Conservation (phyloP, 2,113 vertebrate genomes). For the Neogobius melanostomus region DNA sequence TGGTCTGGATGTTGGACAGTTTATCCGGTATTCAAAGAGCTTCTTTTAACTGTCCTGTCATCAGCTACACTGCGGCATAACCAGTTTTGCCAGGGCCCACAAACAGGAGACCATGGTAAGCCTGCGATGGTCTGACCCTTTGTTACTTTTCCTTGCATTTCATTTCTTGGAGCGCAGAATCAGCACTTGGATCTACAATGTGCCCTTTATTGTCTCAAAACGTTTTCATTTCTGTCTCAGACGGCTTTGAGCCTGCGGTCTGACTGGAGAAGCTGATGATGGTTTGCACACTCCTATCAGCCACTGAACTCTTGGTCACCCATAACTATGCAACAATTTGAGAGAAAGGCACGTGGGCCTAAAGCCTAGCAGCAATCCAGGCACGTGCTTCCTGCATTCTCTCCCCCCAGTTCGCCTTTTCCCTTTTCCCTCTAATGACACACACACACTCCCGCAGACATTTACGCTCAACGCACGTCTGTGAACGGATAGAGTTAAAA, state of each 20-base stretch:
- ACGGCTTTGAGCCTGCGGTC: neutral
- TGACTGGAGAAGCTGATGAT: slow-evolving; percentile 15
- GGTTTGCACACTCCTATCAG: slow-evolving; percentile 24
- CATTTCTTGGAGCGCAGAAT: neutral
- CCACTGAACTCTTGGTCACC: slow-evolving; percentile 49
- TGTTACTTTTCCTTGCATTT: no score
- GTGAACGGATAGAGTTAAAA: slow-evolving; percentile 14
- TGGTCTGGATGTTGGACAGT: no score
- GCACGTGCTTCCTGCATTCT: slow-evolving; percentile 39
- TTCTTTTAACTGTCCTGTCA: no score
- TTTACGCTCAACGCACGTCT: slow-evolving; percentile 23
- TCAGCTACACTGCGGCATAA: no score
- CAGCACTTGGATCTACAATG: neutral
- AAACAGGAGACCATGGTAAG: no score
- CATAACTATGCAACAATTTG: slow-evolving; percentile 32
- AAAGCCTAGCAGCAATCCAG: slow-evolving; percentile 38
- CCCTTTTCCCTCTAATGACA: slow-evolving; percentile 3
- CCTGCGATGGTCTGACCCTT: no score
- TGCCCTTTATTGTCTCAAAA: neutral
- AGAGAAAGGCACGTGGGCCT: slow-evolving; percentile 36
- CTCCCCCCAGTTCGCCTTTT: neutral
- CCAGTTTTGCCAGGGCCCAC: no score
- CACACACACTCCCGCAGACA: slow-evolving; percentile 35
- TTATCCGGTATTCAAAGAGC: no score
- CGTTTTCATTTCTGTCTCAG: neutral